These are phyloP conservation scores for Lasius fuliginosus DNA, from an alignment of 2,888 invertebrate genomes.

Conservation along the genomic window DNA sequence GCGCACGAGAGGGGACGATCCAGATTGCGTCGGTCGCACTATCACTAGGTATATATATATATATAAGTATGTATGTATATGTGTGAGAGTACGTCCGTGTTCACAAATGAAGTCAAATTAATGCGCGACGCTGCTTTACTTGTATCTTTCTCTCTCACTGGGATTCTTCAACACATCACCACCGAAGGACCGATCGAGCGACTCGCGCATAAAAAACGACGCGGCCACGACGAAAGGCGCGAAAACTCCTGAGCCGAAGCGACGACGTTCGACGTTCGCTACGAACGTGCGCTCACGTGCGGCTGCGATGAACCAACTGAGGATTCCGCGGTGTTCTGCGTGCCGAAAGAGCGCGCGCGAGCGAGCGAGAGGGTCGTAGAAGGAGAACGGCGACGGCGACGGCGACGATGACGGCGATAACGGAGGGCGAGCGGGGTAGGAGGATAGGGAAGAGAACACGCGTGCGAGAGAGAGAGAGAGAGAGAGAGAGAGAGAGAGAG, in stretches of 20 bases:
- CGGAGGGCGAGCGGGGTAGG: conserved; percentile 45
- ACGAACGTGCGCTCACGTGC: conserved; percentile 67
- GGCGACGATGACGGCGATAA: conserved; percentile 12
- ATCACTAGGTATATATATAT: not conserved
- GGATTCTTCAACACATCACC: conserved; percentile 26
- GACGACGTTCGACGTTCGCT: conserved; percentile 22
- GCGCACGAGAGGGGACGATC: not conserved
- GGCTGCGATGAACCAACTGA: conserved; percentile 69
- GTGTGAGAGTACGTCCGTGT: conserved; percentile 1
- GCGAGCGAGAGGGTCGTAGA: conserved; percentile 31
- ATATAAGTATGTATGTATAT: not conserved
- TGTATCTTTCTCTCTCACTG: conserved; percentile 19
- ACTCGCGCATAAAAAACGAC: not conserved
- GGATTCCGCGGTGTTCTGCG: conserved; percentile 70
- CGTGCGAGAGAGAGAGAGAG: conserved; percentile 15
- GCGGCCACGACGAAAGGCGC: conserved; percentile 24
- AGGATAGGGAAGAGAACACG: conserved; percentile 36
- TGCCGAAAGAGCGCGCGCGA: conserved; percentile 55
- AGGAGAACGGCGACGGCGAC: not conserved
- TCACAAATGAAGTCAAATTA: conserved; percentile 1
- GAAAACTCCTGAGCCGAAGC: conserved; percentile 33
- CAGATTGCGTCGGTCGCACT: conserved; percentile 20
- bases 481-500: conserved; percentile 48
- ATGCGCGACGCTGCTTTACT: not conserved
- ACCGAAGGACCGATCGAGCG: not conserved